Base-by-base conservation (phyloP, 2,888 invertebrate genomes). In the Oeneis ivallda region DNA sequence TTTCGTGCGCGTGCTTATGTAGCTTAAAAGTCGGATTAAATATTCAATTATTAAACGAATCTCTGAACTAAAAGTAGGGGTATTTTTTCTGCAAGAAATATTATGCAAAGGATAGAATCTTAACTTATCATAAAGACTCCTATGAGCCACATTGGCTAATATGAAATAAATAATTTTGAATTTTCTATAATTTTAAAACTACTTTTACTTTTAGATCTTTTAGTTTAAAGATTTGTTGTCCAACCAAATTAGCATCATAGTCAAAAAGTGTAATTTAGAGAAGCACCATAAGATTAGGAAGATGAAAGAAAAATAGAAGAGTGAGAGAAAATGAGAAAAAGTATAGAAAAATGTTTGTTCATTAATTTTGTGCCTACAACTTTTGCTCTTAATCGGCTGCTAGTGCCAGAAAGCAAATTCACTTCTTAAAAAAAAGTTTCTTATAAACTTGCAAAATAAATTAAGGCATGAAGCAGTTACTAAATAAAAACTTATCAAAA, bases 311-410 rank as follows among this genome's bases (percentile, higher is more conserved):
- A 59, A 70, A 39, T 54, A 63, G 67, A 77, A 81, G 82, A 85
- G 81, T 79, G 80, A 85, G 79, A 86, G 79, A 83, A 77, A 75
- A 77, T 78, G 76, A 80, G 75, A 77, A 77, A 68, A 71, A 65
- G 73, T 65, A 70, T 70, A 65, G 65, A 69, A 74, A 62, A 57
- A 70, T 41, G 64, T 68, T 67, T 4, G 43, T 53, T 54, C 13
- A 10, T 56, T 13, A 26, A 19, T 59, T 62, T 53, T 52, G 39
- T 45, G 63, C 50, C 54, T 54, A 70, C 64, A 45, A 34, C 49
- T 50, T 50, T 52, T 61, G 66, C 66, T 68, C 68, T 66, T 57
- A 68, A 66, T 66, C 68, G 68, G 63, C 66, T 66, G 56, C 58
- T 39, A 32, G 15, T 39, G 39, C 52, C 17, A 50, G n/a, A 34